Conservation (phyloP, 2,797 vertebrate genomes). For the Chaenodraco wilsoni region DNA sequence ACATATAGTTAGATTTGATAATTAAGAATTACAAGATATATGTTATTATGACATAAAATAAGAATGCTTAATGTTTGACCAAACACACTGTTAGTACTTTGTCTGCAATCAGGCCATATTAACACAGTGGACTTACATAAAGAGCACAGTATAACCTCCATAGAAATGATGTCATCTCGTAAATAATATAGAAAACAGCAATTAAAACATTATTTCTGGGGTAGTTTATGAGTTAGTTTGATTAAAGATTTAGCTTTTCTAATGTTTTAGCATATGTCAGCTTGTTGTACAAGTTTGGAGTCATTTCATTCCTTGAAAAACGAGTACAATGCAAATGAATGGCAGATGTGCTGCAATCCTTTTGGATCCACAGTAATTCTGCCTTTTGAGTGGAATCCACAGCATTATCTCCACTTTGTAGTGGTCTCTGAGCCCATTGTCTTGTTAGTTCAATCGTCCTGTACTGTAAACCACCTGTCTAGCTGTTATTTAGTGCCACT, state of each 20-base stretch:
- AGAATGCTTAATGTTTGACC: background rate
- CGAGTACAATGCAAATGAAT: conserved; percentile 50
- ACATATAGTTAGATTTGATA: background rate
- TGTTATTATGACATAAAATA: background rate
- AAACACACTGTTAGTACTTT: background rate
- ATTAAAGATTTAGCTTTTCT: background rate
- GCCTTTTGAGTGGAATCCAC: conserved; percentile 44
- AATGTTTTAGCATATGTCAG: conserved; percentile 27
- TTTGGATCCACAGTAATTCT: conserved; percentile 43
- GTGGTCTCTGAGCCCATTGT: conserved; percentile 71
- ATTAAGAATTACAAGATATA: background rate
- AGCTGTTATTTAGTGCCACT: conserved; percentile 69
- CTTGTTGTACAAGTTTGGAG: conserved; percentile 41
- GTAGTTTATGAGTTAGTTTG: conserved; percentile 31
- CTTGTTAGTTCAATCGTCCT: conserved; percentile 74
- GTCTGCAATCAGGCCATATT: background rate
- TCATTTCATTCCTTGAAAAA: conserved; percentile 45
- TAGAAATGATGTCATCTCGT: background rate
- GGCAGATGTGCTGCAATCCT: conserved; percentile 57
- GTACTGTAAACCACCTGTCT: conserved; percentile 62
- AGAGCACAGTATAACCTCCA: background rate
- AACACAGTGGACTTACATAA: background rate
- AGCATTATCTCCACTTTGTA: conserved; percentile 60
- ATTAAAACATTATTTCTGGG: conserved; percentile 15
- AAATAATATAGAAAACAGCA: background rate